Conservation (phyloP, 2,797 vertebrate species). For the Lycodopsis pacificus region DNA sequence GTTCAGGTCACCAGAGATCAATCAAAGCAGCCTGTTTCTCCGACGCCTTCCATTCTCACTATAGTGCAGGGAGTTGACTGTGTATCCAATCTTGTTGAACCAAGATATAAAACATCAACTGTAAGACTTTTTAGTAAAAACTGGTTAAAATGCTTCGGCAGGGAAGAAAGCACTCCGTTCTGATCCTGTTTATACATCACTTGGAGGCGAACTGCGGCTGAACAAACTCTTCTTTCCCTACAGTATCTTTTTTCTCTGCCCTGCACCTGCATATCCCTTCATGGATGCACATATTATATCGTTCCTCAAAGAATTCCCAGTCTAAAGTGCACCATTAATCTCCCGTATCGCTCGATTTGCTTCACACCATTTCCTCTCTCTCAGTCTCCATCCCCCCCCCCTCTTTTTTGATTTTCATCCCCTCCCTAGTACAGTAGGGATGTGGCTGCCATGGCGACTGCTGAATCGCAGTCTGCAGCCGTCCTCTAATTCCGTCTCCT, state of each 20-base stretch:
- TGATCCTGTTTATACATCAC: not conserved
- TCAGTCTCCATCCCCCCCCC: not conserved
- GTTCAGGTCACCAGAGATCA: slow-evolving; percentile 82
- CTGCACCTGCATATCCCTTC: slow-evolving; percentile 14
- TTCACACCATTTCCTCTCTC: slow-evolving; percentile 29
- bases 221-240: not conserved
- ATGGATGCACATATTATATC: slow-evolving; percentile 3
- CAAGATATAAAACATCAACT: slow-evolving; percentile 32
- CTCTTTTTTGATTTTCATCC: slow-evolving; percentile 37
- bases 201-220: not conserved
- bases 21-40: slow-evolving; percentile 76
- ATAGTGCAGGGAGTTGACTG: slow-evolving; percentile 42
- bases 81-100: slow-evolving; percentile 56
- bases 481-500: slow-evolving; percentile 61
- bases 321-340: slow-evolving; percentile 14
- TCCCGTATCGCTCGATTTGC: slow-evolving; percentile 21
- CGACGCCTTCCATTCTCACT: slow-evolving; percentile 61
- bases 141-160: slow-evolving; percentile 12
- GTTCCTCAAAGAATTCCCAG: slow-evolving; percentile 18
- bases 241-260: not conserved
- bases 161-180: not conserved
- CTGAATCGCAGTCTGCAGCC: slow-evolving; percentile 75
- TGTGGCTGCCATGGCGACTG: slow-evolving; percentile 83
- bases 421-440: slow-evolving; percentile 61
- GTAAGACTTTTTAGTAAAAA: not conserved